A percentile compares a stretch with the other conserved stretches of the same genome.
Evolutionary conservation across 35 echinoderm and acorn worm genomes (phyloP).

Genomic region (Hemicentrotus pulcherrimus): DNA sequence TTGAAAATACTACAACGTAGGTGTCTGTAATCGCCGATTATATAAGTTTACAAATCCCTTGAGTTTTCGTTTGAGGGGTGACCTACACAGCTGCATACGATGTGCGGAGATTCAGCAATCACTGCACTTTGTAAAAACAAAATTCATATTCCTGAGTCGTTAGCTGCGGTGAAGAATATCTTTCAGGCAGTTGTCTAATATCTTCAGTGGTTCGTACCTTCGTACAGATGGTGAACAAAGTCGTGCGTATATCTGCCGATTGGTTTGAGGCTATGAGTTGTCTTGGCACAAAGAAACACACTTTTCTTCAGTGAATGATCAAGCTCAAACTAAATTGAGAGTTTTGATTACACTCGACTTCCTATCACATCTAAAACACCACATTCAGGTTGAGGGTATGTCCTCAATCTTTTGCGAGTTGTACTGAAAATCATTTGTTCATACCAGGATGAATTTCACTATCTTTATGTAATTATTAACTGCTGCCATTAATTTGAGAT

Average conservation of each 20-base stretch:
- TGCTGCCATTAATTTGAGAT: neutral
- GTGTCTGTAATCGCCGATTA: neutral
- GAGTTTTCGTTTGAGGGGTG: no score
- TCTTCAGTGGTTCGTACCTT: neutral
- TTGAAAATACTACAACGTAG: neutral
- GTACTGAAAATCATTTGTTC: neutral
- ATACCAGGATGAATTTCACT: neutral
- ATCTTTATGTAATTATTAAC: neutral
- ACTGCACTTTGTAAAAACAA: neutral
- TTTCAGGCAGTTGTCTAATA: neutral
- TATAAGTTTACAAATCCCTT: no score
- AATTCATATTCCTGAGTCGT: neutral
- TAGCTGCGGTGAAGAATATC: neutral
- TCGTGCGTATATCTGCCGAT: neutral
- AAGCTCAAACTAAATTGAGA: neutral
- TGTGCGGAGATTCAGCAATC: neutral
- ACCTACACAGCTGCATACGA: neutral
- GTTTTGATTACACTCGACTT: neutral
- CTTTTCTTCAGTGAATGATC: neutral
- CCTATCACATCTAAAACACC: neutral
- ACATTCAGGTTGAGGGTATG: neutral
- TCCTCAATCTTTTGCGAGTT: neutral
- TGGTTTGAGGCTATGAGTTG: neutral
- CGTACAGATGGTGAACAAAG: neutral
- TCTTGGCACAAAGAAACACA: conserved; percentile 31